Conservation (phyloP, 2,113 vertebrate genomes). For the Coregonus clupeaformis region DNA sequence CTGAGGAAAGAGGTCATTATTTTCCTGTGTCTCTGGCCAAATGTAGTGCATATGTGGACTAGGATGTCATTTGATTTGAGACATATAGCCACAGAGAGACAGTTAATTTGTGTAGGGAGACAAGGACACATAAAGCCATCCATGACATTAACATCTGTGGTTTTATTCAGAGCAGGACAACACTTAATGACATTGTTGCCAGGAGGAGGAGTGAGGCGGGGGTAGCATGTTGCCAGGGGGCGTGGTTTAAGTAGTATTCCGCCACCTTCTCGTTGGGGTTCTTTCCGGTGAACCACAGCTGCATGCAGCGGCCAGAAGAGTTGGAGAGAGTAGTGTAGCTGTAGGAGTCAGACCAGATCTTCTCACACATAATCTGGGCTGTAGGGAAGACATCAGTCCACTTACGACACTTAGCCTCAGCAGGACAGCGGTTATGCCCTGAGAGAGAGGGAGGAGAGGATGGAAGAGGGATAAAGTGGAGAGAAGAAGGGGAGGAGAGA, state of each 20-base stretch:
- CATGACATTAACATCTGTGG: no score
- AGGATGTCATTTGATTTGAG: no score
- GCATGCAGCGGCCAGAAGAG: constrained; percentile 83
- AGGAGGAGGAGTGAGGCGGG: constrained; percentile 27
- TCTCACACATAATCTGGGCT: constrained; percentile 80
- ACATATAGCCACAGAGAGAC: no score
- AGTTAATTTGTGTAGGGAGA: no score
- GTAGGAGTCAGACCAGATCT: constrained; percentile 89
- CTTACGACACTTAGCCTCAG: constrained; percentile 63
- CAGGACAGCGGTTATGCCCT: constrained; percentile 84
- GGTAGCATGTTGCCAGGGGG: constrained; percentile 10
- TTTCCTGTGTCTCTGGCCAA: not conserved
- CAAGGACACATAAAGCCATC: no score
- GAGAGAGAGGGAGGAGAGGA: constrained; percentile 1
- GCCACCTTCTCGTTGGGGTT: constrained; percentile 83
- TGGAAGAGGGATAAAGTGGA: not conserved
- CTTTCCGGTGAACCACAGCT: constrained; percentile 82
- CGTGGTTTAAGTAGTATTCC: constrained; percentile 56
- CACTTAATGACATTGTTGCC: constrained; percentile 7
- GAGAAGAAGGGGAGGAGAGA: no score
- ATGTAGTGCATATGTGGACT: no score
- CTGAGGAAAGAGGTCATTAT: not conserved
- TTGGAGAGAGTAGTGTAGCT: constrained; percentile 62
- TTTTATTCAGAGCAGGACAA: constrained; percentile 28
- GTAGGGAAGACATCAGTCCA: constrained; percentile 75